A percentile compares a stretch with the other conserved stretches of the same genome.
Evolutionary conservation across 2,113 vertebrate species (phyloP).

Genomic region (Myrmecobius fasciatus): DNA sequence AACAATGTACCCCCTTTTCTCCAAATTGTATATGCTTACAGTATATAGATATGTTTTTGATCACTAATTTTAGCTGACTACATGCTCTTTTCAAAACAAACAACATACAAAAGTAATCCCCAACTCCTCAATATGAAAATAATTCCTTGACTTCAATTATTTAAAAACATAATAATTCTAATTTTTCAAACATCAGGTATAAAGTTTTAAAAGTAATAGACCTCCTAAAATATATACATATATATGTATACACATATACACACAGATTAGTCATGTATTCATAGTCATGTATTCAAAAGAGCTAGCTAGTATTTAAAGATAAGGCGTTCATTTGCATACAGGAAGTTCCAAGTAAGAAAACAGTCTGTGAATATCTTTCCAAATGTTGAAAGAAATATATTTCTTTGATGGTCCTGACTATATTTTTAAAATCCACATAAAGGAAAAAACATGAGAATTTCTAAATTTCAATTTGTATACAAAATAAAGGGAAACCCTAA

Average conservation of each 20-base stretch:
- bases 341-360: conserved; percentile 57
- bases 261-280: neutral
- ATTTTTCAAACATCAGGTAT: neutral
- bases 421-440: neutral
- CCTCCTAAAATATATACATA: neutral
- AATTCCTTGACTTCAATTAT: neutral
- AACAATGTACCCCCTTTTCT: conserved; percentile 1
- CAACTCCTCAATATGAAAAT: neutral
- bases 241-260: neutral
- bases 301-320: conserved; percentile 8
- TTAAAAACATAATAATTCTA: conserved; percentile 13
- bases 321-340: conserved; percentile 28
- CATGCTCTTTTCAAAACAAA: neutral
- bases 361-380: conserved; percentile 5
- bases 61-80: conserved; percentile 38
- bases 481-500: conserved; percentile 46
- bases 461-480: conserved; percentile 31
- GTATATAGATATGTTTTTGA: neutral
- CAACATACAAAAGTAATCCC: neutral
- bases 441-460: conserved; percentile 44
- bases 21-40: neutral
- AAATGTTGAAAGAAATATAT: conserved; percentile 18
- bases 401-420: conserved; percentile 14
- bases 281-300: neutral
- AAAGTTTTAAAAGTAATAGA: conserved; percentile 25